Evolutionary conservation across 2,888 invertebrate species (phyloP).

Genomic region (Mythimna loreyi): DNA sequence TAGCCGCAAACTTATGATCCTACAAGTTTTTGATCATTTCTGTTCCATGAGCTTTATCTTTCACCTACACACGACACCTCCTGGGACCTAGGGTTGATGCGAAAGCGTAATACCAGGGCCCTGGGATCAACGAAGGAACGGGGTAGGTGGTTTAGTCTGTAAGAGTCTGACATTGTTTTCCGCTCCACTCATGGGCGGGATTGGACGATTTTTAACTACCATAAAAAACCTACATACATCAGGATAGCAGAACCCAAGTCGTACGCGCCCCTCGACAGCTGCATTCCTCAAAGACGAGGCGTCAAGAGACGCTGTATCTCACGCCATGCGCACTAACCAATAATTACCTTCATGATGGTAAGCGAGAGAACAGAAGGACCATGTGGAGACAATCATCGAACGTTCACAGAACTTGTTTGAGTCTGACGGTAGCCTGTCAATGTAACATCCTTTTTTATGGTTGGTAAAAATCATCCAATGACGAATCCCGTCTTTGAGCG

Average conservation of each 20-base stretch:
- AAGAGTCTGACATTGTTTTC: no score
- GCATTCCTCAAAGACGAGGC: slow-evolving; percentile 72
- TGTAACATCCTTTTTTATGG: no score
- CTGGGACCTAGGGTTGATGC: no score
- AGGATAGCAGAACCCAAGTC: slow-evolving; percentile 44
- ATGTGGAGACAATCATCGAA: not conserved
- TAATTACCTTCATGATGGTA: slow-evolving; percentile 59
- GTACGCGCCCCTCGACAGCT: slow-evolving; percentile 66
- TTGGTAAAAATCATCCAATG: no score
- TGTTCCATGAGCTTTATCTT: not conserved
- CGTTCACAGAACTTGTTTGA: not conserved
- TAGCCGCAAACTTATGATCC: no score
- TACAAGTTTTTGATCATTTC: no score
- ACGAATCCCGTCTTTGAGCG: no score
- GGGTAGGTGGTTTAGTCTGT: no score
- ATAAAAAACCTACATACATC: slow-evolving; percentile 64
- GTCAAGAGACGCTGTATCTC: slow-evolving; percentile 64
- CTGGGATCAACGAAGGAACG: no score
- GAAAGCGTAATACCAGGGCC: no score
- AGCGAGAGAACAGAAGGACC: slow-evolving; percentile 24
- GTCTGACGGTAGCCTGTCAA: not conserved
- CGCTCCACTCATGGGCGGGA: no score
- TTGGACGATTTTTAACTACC: no score
- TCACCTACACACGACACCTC: slow-evolving; percentile 61
- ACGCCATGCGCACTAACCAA: slow-evolving; percentile 60